Base-by-base conservation (phyloP, 2,888 invertebrate species). In the Sminthurinus aureus region DNA sequence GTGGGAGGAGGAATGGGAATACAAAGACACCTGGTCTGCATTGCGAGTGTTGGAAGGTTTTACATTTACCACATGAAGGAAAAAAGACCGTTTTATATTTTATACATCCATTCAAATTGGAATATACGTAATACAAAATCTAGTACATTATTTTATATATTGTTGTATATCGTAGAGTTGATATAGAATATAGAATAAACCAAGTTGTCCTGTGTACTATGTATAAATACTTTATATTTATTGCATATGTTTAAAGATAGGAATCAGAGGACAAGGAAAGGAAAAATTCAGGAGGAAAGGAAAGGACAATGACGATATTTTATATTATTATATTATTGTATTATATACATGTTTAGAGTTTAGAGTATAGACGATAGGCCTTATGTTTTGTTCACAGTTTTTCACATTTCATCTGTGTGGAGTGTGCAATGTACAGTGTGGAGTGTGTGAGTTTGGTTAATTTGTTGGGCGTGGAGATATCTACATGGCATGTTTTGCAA, bases 401-500 rank as follows among this genome's bases (percentile, higher is more conserved):
- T 71, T 24, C 13, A 13, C 20, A 13, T 71, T 24, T 18, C 20
- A 18, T 24, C 38, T 74, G 38, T 74, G 38, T 38, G 69, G 4
- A 22, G 22, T 13, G 58, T 6, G 58, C 38, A 24, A 24, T 76
- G 50, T 76, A 20, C 51, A 20, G 13, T 12, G 20, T 24, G 3
- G 22, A 18, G 20, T 71, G 51, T 67, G 22, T 79, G 73, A 74
- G 77, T 79, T 79, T 82, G 82, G 73, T 75, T 85, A 84, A 85
- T 85, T 82, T 83, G 84, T 83, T 82, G 84, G 85, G 85, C 85
- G 85, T 85, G 85, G 76, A 80, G 20, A 50, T 22, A 58, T 24
- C 79, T 82, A 85, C 85, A 82, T 82, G 52, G 82, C 85, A 84
- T 85, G 85, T 85, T 85, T 74, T 82, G 82, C 80, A 81, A 84